phyloP scores from a whole-genome alignment of 2,797 vertebrate genomes.

The Gadopsis bispinosus region DNA sequence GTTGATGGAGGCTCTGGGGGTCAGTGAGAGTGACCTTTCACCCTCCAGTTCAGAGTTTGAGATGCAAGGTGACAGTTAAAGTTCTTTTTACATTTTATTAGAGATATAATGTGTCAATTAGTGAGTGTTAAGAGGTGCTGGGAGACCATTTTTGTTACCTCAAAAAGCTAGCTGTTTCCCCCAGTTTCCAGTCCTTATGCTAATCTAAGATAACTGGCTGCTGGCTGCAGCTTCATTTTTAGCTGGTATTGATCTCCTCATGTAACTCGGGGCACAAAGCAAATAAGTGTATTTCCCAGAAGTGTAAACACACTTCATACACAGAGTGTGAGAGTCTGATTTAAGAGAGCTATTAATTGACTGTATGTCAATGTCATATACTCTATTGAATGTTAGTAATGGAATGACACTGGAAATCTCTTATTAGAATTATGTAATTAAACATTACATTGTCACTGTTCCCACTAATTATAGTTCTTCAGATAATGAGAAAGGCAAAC shows the following conservation, averaged over 20 bases:
- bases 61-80: slow-evolving; percentile 88
- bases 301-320: too few relatives aligned
- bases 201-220: not conserved
- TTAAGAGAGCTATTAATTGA: not conserved
- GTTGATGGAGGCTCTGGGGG: slow-evolving; percentile 88
- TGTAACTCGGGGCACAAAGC: not conserved
- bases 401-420: slow-evolving; percentile 12
- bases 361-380: not conserved
- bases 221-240: not conserved
- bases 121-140: not conserved
- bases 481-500: slow-evolving; percentile 11
- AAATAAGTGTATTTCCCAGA: not conserved
- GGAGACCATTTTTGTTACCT: not conserved
- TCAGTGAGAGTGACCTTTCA: slow-evolving; percentile 84
- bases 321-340: not conserved
- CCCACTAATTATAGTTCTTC: slow-evolving; percentile 5
- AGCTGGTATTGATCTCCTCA: not conserved
- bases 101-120: not conserved
- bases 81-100: not conserved
- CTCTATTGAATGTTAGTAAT: slow-evolving; percentile 14
- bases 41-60: slow-evolving; percentile 90
- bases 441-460: not conserved
- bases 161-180: not conserved
- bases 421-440: not conserved
- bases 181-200: too few relatives aligned